Conservation (phyloP, 1,140 invertebrate species). For the Drosophila micromelanica region DNA sequence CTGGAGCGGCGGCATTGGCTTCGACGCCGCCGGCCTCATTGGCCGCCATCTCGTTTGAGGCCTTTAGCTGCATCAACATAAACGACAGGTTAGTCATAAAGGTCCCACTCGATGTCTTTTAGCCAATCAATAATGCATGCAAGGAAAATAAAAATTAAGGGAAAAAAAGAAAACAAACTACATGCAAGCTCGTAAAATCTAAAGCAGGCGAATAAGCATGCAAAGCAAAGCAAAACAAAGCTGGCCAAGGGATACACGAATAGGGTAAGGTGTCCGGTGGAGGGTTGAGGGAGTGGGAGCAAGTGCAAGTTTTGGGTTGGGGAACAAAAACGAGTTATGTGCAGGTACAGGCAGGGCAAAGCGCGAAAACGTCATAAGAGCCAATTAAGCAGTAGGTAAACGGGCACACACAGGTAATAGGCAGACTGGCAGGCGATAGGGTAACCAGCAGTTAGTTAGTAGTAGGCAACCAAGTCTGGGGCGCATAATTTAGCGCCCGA, state of each 20-base stretch:
- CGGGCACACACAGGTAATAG: conserved; percentile 40
- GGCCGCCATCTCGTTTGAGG: conserved; percentile 64
- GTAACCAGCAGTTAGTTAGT: conserved; percentile 25
- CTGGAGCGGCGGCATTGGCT: neutral
- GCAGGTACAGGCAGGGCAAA: conserved; percentile 48
- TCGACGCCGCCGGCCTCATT: conserved; percentile 44
- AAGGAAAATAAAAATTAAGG: conserved; percentile 29
- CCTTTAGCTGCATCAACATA: conserved; percentile 56
- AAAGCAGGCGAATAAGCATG: conserved; percentile 42
- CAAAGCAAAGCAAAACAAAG: conserved; percentile 30
- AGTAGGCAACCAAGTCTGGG: conserved; percentile 10
- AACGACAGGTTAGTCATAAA: conserved; percentile 36
- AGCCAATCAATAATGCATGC: conserved; percentile 77
- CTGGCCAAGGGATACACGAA: conserved; percentile 14
- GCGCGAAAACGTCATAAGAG: conserved; percentile 82
- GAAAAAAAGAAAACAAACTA: conserved; percentile 35
- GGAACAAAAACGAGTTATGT: conserved; percentile 44
- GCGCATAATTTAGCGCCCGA: conserved; percentile 54
- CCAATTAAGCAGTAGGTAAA: conserved; percentile 81
- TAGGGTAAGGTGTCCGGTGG: neutral
- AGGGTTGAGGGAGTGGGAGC: conserved; percentile 5
- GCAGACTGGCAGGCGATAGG: conserved; percentile 24
- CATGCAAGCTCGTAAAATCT: conserved; percentile 57
- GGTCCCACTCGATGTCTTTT: conserved; percentile 11
- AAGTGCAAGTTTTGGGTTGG: conserved; percentile 50